Conservation (phyloP, 1,140 invertebrate genomes). For the Nymphalis io region DNA sequence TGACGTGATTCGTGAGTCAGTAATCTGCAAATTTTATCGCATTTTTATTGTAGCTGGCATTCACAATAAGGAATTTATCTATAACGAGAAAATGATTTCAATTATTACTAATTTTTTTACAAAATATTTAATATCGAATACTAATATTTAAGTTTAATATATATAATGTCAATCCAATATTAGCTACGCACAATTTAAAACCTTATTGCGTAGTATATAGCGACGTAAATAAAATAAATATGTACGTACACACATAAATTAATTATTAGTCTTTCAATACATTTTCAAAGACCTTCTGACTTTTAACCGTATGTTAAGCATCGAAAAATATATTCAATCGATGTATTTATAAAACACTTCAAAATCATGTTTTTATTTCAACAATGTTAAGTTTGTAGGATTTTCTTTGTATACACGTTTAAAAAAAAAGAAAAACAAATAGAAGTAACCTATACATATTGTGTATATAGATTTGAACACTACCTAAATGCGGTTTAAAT, state of each 20-base stretch:
- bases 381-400: no score
- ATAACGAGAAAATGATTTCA: not conserved
- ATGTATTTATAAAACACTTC: no score
- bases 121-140: no score
- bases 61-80: not conserved
- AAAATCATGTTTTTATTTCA: no score
- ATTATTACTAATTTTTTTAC: not conserved
- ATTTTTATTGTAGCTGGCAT: conserved; percentile 5
- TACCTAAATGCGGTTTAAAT: conserved; percentile 39
- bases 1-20: conserved; percentile 25
- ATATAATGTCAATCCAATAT: no score
- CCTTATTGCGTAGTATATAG: not conserved
- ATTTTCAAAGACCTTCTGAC: not conserved
- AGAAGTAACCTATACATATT: not conserved
- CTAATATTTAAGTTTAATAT: no score
- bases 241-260: not conserved
- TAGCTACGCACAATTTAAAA: not conserved
- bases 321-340: not conserved
- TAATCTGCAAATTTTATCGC: conserved; percentile 5
- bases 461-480: not conserved
- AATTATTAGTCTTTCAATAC: not conserved
- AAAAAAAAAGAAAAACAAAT: no score
- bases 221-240: not conserved
- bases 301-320: not conserved
- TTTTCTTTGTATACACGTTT: no score